Evolutionary conservation across 2,797 vertebrate species (phyloP), one percentile per base, ranked within the genome.

Genomic region (Numenius phaeopus): DNA sequence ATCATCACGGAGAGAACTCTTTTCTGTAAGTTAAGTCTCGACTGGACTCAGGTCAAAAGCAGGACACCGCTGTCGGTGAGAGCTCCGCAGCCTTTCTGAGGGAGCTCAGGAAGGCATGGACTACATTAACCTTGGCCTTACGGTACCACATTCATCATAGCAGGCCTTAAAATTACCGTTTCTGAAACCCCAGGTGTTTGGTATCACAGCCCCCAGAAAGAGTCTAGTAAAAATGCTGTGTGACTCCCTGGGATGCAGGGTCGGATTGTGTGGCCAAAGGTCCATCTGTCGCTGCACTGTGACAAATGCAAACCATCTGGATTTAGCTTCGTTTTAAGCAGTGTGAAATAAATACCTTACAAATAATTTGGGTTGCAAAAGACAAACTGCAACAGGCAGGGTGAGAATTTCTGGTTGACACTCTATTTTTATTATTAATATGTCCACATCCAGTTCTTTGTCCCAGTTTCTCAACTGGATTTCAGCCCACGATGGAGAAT

Each of bases 301-400:
- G 90, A 39, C 77, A 80, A 90, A 91, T 23, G 29, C 84, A 93
- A 89, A 54, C 86, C 70, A 64, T 84, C 89, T 93, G 95, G 70
- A 42, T 81, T 75, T 70, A 47, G 29, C 89, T 87, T 95, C 2
- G 1, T 50, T 89, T 89, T 20, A 26, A 85, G 64, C 59, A 65
- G 54, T 23, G n/a, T 90, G 92, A 88, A 82, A 52, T 66, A 75
- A 94, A 64, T 89, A 32, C 40, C 42, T 58, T 65, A 14, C 22
- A 37, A 69, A 54, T 65, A 1, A 79, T 55, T 66, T 76, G 59
- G n/a, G 27, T 87, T 96, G 82, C 84, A 69, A 77, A 79, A 82
- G 57, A 58, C 75, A 65, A 85, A 69, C 64, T 71, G 88, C 81
- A 92, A 42, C 15, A 83, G 52, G 70, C 82, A 90, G 79, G 29